Evolutionary conservation across 2,113 vertebrate species (phyloP), one percentile per base, ranked within the genome.

Genomic region (Australoheros scitulus): DNA sequence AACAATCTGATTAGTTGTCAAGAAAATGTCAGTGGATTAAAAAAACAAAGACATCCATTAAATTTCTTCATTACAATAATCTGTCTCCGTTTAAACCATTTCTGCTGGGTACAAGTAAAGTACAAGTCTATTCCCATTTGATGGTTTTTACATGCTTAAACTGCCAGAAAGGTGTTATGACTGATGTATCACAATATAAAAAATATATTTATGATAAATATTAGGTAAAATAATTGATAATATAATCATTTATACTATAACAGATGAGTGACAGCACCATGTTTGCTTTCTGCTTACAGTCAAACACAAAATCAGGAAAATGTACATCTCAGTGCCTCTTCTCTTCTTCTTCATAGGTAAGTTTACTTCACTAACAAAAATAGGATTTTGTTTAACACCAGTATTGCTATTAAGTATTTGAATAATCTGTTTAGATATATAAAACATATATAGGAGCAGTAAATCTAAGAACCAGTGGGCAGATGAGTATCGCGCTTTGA

Each of bases 331-430:
- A 29, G 9, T 83, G 61, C 2, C 47, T 59, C 41, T 89, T 15
- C 76, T 91, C 77, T 9, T 82, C 64, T 24, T 89, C 56, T 13
- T 88, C 50, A 64, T 83, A 7, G 90, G 92, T 93, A 79, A 89
- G 87, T 14, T 20, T 3, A 7, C 58, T 68, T 75, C 17, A 50
- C 65, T 52, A 41, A 50, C 6, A 17, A 1, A 70, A 24, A n/a
- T 6, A 11, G 14, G 17, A 4, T 38, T 58, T 47, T 32, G 24
- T 9, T 43, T 60, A 10, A 56, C 9, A n/a, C 32, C 15, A 50
- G 47, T 50, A 17, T 50, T 50, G 7, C 15, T 17, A 7, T 50
- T 17, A 50, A 50, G 15, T 15, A 50, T n/a, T 9, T 24, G 7
- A n/a, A 22, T 0, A 3, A 56, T 70, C 18, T 43, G 17, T 61